Evolutionary conservation across 2,113 vertebrate species (phyloP).

Genomic region (Centropus unirufus): DNA sequence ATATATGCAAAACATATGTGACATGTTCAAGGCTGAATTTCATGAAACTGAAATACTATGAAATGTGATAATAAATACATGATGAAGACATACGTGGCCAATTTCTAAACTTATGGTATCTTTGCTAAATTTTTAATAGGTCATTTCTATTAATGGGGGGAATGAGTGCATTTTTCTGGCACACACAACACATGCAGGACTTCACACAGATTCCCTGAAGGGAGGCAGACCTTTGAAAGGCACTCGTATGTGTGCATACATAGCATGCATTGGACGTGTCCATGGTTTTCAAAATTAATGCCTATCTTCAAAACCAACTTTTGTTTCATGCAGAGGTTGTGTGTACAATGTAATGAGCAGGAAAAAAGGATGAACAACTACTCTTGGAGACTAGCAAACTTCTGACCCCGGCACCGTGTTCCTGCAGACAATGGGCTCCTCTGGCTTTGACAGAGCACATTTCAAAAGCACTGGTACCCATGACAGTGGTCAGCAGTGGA

Average conservation of each 20-base stretch:
- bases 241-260: neutral
- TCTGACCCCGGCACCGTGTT: neutral
- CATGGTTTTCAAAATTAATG: neutral
- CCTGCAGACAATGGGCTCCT: neutral
- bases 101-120: conserved; percentile 59
- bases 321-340: neutral
- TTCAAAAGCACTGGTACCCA: neutral
- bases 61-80: conserved; percentile 71
- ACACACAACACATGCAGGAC: neutral
- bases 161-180: neutral
- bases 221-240: neutral
- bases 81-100: conserved; percentile 60
- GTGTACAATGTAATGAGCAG: neutral
- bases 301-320: neutral
- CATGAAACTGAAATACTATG: conserved; percentile 67
- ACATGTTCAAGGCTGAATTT: conserved; percentile 64
- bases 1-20: conserved; percentile 72
- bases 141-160: conserved; percentile 48
- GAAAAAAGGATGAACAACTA: neutral
- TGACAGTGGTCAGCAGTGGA: neutral
- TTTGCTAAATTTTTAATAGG: conserved; percentile 61
- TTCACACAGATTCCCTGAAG: neutral
- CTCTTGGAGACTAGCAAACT: neutral
- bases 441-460: neutral
- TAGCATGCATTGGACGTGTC: neutral